A percentile compares a stretch with the other conserved stretches of the same genome.
Evolutionary conservation across 2,888 invertebrate species (phyloP).

Genomic region (Netelia melanura): DNA sequence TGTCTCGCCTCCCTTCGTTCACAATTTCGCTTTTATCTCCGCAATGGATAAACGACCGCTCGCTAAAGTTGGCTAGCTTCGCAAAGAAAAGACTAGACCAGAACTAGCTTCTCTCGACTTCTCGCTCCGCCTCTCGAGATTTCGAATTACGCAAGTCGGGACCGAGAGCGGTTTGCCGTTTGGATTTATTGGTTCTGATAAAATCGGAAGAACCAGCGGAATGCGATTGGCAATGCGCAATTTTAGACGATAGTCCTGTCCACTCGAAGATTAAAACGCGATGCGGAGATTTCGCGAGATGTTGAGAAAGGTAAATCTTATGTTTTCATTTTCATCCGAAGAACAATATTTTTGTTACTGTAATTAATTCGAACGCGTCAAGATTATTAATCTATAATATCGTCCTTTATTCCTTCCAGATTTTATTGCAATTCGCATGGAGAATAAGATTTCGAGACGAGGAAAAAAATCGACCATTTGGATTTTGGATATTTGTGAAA

Average conservation of each 20-base stretch:
- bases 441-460: neutral
- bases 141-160: neutral
- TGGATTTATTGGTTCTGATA: neutral
- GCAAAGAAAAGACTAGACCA: neutral
- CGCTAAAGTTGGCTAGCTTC: constrained; percentile 13
- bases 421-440: no score
- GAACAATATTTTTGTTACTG: no score
- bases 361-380: no score
- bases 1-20: neutral
- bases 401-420: no score
- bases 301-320: no score
- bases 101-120: neutral
- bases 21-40: constrained; percentile 16
- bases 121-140: neutral
- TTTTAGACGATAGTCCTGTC: neutral
- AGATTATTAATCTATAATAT: no score
- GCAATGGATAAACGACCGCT: neutral
- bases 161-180: neutral
- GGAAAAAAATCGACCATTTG: no score
- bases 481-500: no score
- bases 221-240: neutral
- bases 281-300: no score
- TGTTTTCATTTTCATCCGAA: neutral
- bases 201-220: neutral
- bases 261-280: neutral